Percentiles rank a stretch among this genome's conserved stretches.
phyloP scores from a whole-genome alignment of 2,888 invertebrate species.

The Phorcus lineatus region DNA sequence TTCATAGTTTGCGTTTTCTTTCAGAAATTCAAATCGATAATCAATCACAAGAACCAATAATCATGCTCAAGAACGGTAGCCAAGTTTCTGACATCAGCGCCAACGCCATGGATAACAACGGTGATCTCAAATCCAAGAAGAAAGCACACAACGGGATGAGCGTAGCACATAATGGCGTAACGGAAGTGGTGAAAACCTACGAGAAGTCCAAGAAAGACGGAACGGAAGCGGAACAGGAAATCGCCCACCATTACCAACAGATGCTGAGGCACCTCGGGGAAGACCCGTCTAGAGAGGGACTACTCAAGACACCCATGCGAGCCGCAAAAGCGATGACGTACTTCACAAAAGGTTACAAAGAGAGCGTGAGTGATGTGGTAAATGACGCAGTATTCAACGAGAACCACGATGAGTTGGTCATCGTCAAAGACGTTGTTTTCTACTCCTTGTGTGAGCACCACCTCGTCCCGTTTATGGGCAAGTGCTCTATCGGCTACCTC shows the following conservation, averaged over 20 bases:
- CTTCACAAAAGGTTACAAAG: slow-evolving; percentile 99
- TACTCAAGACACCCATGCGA: slow-evolving; percentile 96
- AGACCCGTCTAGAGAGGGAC: slow-evolving; percentile 92
- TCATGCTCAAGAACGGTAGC: too few relatives aligned
- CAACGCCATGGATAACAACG: too few relatives aligned
- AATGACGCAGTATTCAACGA: slow-evolving; percentile 99
- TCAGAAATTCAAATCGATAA: too few relatives aligned
- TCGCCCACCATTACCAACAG: slow-evolving; percentile 81
- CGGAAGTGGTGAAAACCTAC: not conserved
- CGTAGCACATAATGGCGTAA: too few relatives aligned
- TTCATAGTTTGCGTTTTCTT: too few relatives aligned
- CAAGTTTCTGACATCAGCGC: too few relatives aligned
- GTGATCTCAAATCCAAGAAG: too few relatives aligned
- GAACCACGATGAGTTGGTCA: slow-evolving; percentile 99
- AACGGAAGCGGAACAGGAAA: slow-evolving; percentile 35
- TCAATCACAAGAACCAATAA: too few relatives aligned
- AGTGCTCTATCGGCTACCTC: slow-evolving; percentile 98
- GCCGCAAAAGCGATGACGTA: slow-evolving; percentile 99
- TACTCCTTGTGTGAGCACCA: slow-evolving; percentile 99
- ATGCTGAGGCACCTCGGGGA: slow-evolving; percentile 91
- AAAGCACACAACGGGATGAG: too few relatives aligned
- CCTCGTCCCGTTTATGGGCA: slow-evolving; percentile 98
- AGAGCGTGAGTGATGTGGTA: slow-evolving; percentile 89
- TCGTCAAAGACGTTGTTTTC: slow-evolving; percentile 99
- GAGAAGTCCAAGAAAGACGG: not conserved